Evolutionary conservation across 1,140 invertebrate genomes (phyloP).

Genomic region (Hirudo medicinalis): DNA sequence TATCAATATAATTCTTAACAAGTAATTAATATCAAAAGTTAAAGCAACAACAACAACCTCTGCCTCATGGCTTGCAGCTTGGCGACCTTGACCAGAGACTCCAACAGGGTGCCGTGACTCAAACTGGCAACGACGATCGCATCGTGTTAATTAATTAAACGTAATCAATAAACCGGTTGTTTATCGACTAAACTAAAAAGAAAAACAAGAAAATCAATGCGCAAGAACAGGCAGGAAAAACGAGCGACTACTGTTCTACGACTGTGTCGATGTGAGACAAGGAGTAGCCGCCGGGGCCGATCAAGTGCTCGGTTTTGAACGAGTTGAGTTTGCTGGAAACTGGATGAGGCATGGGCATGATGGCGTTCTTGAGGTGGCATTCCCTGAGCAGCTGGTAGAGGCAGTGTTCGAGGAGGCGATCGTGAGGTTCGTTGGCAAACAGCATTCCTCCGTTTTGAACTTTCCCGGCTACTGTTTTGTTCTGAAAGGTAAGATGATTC

Average conservation of each 20-base stretch:
- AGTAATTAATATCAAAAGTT: too few relatives aligned
- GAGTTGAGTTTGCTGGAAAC: conserved; percentile 78
- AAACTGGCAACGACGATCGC: too few relatives aligned
- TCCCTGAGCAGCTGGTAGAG: conserved; percentile 81
- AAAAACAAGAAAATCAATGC: not conserved
- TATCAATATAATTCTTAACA: too few relatives aligned
- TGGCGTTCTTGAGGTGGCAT: conserved; percentile 77
- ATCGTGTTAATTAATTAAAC: too few relatives aligned
- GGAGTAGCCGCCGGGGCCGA: conserved; percentile 76
- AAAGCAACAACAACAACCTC: too few relatives aligned
- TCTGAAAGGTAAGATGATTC: not conserved
- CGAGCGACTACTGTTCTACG: conserved; percentile 62
- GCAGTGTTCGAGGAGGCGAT: conserved; percentile 88
- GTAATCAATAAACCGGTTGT: too few relatives aligned
- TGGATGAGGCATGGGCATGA: conserved; percentile 84
- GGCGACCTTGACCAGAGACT: too few relatives aligned
- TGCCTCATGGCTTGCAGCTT: too few relatives aligned
- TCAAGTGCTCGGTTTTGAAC: conserved; percentile 70
- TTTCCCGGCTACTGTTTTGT: not conserved
- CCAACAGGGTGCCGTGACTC: too few relatives aligned
- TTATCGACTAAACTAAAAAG: not conserved
- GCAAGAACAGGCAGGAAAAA: too few relatives aligned
- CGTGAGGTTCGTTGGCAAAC: conserved; percentile 58
- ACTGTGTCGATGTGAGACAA: conserved; percentile 63
- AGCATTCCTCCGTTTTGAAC: too few relatives aligned